Evolutionary conservation across 92 coral and sea anemone genomes (phyloP).

Genomic region (Chrysogorgia sp.): DNA sequence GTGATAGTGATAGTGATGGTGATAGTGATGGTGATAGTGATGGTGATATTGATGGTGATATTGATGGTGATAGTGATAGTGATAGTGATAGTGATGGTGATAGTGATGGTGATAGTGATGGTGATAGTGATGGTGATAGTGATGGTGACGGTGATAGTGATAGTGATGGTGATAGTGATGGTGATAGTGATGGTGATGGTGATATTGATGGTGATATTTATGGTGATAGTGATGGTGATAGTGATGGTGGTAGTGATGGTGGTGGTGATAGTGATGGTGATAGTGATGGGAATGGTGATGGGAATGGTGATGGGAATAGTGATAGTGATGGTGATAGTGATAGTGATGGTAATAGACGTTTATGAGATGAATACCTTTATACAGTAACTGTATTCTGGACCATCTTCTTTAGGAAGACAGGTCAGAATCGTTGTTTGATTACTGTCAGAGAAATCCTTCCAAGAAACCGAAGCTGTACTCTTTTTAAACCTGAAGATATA

Average conservation of each 20-base stretch:
- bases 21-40: neutral
- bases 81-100: neutral
- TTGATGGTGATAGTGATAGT: neutral
- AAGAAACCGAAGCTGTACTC: constrained; percentile 42
- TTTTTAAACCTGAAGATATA: constrained; percentile 19
- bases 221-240: neutral
- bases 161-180: too few species aligned
- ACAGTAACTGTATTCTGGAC: constrained; percentile 40
- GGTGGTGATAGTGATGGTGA: neutral
- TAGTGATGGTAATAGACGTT: too few species aligned
- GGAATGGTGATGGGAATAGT: neutral
- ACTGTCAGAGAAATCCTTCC: constrained; percentile 46
- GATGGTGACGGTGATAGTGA: neutral
- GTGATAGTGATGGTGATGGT: neutral
- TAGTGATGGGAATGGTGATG: neutral
- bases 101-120: neutral
- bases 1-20: neutral
- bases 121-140: neutral
- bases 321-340: neutral
- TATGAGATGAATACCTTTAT: too few species aligned
- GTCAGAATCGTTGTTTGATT: constrained; percentile 45
- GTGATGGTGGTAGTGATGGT: neutral
- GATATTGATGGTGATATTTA: neutral
- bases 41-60: neutral
- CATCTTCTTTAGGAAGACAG: constrained; percentile 28